These are phyloP conservation scores for Albula glossodonta DNA, from an alignment of 2,113 vertebrate species.

Conservation along the genomic window DNA sequence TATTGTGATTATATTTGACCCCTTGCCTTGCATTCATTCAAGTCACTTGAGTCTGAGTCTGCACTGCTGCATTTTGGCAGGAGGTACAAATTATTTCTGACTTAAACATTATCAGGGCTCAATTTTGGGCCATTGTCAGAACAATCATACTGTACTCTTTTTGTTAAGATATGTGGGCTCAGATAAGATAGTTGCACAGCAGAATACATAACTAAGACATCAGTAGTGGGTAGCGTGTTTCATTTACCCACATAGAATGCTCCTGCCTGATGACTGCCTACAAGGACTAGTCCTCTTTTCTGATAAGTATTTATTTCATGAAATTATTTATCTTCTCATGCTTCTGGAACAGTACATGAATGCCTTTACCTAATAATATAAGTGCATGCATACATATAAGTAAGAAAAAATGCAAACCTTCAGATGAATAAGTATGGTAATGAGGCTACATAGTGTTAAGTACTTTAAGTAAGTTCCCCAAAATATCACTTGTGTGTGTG, in stretches of 20 bases:
- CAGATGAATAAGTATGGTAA: no score
- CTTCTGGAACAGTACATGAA: no score
- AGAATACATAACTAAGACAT: background rate
- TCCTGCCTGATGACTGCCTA: background rate
- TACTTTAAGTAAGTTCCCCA: background rate
- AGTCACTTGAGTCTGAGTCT: no score
- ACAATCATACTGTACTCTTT: constrained; percentile 14
- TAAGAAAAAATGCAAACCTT: background rate
- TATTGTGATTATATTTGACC: no score
- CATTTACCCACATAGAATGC: background rate
- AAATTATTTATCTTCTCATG: background rate
- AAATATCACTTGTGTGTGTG: no score
- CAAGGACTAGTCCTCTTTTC: background rate
- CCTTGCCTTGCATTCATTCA: no score
- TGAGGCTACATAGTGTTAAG: no score
- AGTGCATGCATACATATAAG: background rate
- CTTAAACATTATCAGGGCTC: background rate
- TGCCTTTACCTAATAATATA: no score
- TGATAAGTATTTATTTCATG: background rate
- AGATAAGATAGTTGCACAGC: background rate
- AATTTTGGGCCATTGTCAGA: constrained; percentile 13
- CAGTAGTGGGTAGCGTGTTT: background rate
- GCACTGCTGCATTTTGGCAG: background rate
- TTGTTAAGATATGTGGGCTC: constrained; percentile 2
- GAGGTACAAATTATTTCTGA: constrained; percentile 20